A percentile compares a stretch with the other conserved stretches of the same genome.
phyloP scores from a whole-genome alignment of 2,888 invertebrate genomes.

The Andrena trimmerana region DNA sequence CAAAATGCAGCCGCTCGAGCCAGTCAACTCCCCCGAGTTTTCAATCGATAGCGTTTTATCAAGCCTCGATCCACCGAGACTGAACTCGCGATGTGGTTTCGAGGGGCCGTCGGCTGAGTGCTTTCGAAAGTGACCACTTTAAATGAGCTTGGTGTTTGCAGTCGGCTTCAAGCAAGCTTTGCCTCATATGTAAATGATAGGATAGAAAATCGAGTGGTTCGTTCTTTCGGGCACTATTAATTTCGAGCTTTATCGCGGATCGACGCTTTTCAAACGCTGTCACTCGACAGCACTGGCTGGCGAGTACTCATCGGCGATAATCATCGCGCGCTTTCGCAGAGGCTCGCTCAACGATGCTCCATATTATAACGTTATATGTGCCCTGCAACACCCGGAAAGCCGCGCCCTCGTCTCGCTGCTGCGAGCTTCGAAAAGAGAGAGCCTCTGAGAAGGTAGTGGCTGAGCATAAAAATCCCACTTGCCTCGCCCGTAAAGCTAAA shows the following conservation, averaged over 20 bases:
- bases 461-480: background rate
- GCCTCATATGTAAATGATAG: slow-evolving; percentile 77
- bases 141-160: slow-evolving; percentile 75
- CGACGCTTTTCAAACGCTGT: slow-evolving; percentile 56
- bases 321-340: slow-evolving; percentile 27
- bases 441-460: background rate
- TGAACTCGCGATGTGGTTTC: slow-evolving; percentile 66
- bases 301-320: slow-evolving; percentile 14
- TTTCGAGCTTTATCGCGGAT: slow-evolving; percentile 58
- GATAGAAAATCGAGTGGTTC: slow-evolving; percentile 72
- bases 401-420: background rate
- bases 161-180: slow-evolving; percentile 73
- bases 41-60: slow-evolving; percentile 71
- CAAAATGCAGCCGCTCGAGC: slow-evolving; percentile 16
- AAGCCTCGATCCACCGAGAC: slow-evolving; percentile 55
- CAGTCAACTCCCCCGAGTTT: slow-evolving; percentile 30
- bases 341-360: slow-evolving; percentile 4
- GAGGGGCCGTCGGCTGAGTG: slow-evolving; percentile 70
- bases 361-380: slow-evolving; percentile 19
- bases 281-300: slow-evolving; percentile 32
- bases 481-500: slow-evolving; percentile 13
- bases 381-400: slow-evolving; percentile 1
- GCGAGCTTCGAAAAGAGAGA: background rate
- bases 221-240: slow-evolving; percentile 66
- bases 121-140: slow-evolving; percentile 77